Percentiles rank a stretch among this genome's conserved stretches.
Evolutionary conservation across 2,888 invertebrate genomes (phyloP).

Genomic region (Epistrophella euchroma): DNA sequence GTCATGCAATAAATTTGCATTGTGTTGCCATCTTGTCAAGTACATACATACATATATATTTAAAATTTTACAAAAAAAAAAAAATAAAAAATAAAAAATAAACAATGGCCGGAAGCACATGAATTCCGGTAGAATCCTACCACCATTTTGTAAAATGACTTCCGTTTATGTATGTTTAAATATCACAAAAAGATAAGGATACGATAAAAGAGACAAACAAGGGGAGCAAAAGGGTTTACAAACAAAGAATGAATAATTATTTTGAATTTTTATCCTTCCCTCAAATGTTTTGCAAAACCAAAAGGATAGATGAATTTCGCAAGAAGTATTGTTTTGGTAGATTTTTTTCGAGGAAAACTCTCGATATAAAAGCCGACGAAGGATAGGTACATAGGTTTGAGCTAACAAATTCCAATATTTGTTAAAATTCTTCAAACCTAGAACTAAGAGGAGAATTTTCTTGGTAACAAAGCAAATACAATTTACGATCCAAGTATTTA

Average conservation of each 20-base stretch:
- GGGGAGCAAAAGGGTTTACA: background rate
- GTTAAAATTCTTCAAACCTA: too few species aligned
- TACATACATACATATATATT: too few species aligned
- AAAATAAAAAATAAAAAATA: background rate
- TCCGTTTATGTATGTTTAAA: slow-evolving; percentile 71
- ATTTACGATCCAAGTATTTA: too few species aligned
- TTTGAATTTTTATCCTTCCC: slow-evolving; percentile 20
- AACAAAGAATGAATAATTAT: slow-evolving; percentile 53
- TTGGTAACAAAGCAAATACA: too few species aligned
- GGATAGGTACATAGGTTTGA: too few species aligned
- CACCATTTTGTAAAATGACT: slow-evolving; percentile 56
- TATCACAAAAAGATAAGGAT: slow-evolving; percentile 56
- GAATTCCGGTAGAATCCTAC: slow-evolving; percentile 32
- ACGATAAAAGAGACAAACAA: slow-evolving; percentile 12
- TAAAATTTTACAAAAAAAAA: background rate
- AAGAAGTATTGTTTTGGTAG: background rate
- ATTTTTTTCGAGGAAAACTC: too few species aligned
- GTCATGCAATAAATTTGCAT: slow-evolving; percentile 42
- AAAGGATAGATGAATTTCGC: background rate
- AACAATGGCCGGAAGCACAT: slow-evolving; percentile 55
- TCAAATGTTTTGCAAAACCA: background rate
- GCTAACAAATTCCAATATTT: too few species aligned
- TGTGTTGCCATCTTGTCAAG: slow-evolving; percentile 28
- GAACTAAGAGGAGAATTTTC: too few species aligned
- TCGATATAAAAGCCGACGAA: too few species aligned